Evolutionary conservation across 2,888 invertebrate species (phyloP).

Genomic region (Bugulina stolonifera): DNA sequence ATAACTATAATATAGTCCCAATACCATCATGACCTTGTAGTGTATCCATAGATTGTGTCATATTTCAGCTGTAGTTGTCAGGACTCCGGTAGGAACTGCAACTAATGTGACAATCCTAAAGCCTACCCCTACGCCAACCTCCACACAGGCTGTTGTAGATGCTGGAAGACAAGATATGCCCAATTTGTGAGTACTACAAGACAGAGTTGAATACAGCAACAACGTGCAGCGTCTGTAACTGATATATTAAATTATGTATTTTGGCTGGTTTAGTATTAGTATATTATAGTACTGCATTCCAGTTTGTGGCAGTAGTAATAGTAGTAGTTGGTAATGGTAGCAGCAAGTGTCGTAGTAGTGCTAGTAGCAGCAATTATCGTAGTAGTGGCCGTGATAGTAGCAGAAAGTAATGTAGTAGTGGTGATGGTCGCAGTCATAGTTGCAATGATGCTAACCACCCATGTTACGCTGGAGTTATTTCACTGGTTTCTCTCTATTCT

Average conservation of each 20-base stretch:
- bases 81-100: background rate
- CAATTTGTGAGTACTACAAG: background rate
- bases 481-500: background rate
- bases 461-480: background rate
- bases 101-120: constrained; percentile 14
- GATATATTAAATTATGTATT: no score
- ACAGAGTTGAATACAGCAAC: no score
- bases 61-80: background rate
- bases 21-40: no score
- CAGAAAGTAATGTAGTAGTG: background rate
- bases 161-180: background rate
- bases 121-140: background rate
- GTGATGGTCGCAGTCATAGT: background rate
- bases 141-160: no score
- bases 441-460: background rate
- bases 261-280: no score
- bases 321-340: background rate
- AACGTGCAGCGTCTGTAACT: no score
- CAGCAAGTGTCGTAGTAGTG: background rate
- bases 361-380: background rate
- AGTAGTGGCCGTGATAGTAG: constrained; percentile 4
- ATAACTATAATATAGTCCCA: no score
- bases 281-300: background rate
- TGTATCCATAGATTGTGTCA: no score
- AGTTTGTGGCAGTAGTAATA: background rate